Evolutionary conservation across 2,113 vertebrate genomes (phyloP).

Genomic region (Python bivittatus): DNA sequence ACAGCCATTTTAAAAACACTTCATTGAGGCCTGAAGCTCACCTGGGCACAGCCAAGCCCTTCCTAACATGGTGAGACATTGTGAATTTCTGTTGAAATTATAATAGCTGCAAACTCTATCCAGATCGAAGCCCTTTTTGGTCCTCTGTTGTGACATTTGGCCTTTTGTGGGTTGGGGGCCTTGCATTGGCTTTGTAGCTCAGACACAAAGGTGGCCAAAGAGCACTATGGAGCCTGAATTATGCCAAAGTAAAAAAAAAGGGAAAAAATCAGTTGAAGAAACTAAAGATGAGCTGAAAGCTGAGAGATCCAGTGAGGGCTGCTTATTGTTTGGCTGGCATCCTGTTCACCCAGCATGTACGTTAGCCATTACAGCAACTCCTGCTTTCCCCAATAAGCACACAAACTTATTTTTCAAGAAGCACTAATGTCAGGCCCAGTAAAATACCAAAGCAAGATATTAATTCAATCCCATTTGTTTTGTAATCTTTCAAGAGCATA

Average conservation of each 20-base stretch:
- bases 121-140: not conserved
- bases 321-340: not conserved
- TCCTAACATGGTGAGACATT: not conserved
- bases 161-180: not conserved
- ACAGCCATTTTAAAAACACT: not conserved
- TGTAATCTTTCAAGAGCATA: conserved; percentile 13
- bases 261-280: not conserved
- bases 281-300: not conserved
- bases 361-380: conserved; percentile 3
- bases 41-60: not conserved
- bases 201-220: not conserved
- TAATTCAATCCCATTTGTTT: not conserved
- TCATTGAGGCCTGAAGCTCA: not conserved
- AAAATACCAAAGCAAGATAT: not conserved
- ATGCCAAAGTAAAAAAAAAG: not conserved
- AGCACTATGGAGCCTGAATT: not conserved
- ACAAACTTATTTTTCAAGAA: conserved; percentile 10
- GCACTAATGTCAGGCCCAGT: not conserved
- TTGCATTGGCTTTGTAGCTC: not conserved
- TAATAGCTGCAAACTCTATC: not conserved
- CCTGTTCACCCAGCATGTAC: not conserved
- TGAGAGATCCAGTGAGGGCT: not conserved
- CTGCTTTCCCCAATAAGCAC: conserved; percentile 24
- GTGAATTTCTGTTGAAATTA: not conserved
- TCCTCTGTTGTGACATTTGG: not conserved